Evolutionary conservation across 1,140 invertebrate species (phyloP).

Genomic region (Anoplophora glabripennis): DNA sequence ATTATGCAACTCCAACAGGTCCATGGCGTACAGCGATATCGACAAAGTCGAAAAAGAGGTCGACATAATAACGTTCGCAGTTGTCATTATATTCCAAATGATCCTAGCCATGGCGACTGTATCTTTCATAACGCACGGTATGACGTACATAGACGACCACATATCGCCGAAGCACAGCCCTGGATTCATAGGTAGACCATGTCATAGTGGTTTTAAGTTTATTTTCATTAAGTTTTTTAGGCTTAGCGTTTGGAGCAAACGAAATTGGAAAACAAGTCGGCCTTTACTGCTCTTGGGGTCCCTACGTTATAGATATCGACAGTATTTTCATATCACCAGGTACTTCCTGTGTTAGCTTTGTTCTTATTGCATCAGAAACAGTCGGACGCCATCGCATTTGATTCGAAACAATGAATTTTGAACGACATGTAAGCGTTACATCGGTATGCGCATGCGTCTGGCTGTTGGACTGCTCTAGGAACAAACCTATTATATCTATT

Average conservation of each 20-base stretch:
- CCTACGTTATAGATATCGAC: slow-evolving; percentile 20
- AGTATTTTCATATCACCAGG: slow-evolving; percentile 35
- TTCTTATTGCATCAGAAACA: too few relatives aligned
- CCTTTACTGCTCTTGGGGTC: slow-evolving; percentile 48
- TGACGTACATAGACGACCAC: slow-evolving; percentile 67
- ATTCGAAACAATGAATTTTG: too few relatives aligned
- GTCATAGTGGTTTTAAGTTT: background rate
- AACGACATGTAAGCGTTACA: too few relatives aligned
- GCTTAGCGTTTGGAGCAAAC: slow-evolving; percentile 46
- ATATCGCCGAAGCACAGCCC: slow-evolving; percentile 19
- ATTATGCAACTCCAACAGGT: slow-evolving; percentile 7
- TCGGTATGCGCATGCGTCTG: too few relatives aligned
- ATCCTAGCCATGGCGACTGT: slow-evolving; percentile 58
- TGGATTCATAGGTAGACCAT: slow-evolving; percentile 17
- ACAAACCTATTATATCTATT: too few relatives aligned
- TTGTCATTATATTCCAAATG: slow-evolving; percentile 60
- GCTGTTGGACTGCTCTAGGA: too few relatives aligned
- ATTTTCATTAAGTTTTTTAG: slow-evolving; percentile 20
- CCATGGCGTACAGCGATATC: background rate
- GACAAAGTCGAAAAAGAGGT: background rate
- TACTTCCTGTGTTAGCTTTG: too few relatives aligned
- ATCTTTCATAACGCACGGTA: slow-evolving; percentile 61
- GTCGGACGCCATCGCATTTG: too few relatives aligned
- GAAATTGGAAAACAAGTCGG: slow-evolving; percentile 50
- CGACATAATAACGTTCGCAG: slow-evolving; percentile 48